Percentiles rank a stretch among this genome's conserved stretches.
Evolutionary conservation across 2,797 vertebrate genomes (phyloP).

Genomic region (Acanthopagrus latus): DNA sequence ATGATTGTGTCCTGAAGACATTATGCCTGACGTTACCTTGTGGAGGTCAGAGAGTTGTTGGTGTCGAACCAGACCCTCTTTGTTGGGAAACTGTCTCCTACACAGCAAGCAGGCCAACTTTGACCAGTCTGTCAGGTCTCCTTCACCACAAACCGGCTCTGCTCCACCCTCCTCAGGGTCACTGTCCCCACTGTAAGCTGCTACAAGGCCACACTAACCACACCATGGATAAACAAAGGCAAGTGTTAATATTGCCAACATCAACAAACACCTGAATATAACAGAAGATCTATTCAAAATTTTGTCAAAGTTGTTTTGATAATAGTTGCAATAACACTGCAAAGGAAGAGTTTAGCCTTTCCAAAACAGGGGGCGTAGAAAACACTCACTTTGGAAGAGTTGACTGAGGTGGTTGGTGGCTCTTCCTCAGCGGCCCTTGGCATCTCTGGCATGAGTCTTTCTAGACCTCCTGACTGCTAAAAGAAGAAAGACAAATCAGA

Average conservation of each 20-base stretch:
- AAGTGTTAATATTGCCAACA: background rate
- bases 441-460: conserved; percentile 91
- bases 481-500: background rate
- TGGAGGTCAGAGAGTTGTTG: conserved; percentile 98
- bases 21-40: conserved; percentile 86
- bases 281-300: background rate
- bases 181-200: conserved; percentile 97
- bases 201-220: conserved; percentile 92
- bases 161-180: conserved; percentile 92
- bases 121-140: conserved; percentile 94
- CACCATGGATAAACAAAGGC: conserved; percentile 1
- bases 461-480: conserved; percentile 88
- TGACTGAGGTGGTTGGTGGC: conserved; percentile 61
- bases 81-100: conserved; percentile 96
- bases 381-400: conserved; percentile 88
- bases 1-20: background rate
- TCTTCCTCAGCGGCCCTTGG: conserved; percentile 90
- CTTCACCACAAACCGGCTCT: conserved; percentile 87
- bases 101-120: conserved; percentile 98
- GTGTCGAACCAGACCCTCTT: conserved; percentile 92
- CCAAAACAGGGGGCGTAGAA: background rate
- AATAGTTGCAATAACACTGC: background rate
- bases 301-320: background rate
- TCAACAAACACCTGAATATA: background rate
- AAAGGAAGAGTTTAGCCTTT: background rate